Percentiles rank a stretch among this genome's conserved stretches.
phyloP scores from a whole-genome alignment of 2,797 vertebrate genomes.

The Halcyon chelicuti region DNA sequence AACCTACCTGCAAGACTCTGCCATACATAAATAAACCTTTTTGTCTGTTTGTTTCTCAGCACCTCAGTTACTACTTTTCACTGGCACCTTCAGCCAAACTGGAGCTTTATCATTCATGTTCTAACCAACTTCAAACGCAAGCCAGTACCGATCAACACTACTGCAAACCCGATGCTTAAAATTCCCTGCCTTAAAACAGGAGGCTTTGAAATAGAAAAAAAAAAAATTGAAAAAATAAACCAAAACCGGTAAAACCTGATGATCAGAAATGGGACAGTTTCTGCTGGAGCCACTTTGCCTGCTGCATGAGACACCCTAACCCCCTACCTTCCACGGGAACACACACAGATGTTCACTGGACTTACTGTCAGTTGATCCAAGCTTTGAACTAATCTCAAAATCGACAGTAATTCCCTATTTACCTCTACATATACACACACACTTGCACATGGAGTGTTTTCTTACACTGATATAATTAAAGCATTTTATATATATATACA shows the following conservation, averaged over 20 bases:
- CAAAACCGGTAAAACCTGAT: not conserved
- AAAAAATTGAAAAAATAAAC: not conserved
- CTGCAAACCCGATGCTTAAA: not conserved
- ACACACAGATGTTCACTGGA: no score
- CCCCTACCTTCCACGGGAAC: fast-evolving
- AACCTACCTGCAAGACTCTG: not conserved
- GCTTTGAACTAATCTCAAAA: not conserved
- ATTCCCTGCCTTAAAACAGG: not conserved
- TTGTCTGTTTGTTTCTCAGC: not conserved
- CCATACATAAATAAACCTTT: not conserved
- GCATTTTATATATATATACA: not conserved
- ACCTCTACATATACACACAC: not conserved
- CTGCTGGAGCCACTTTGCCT: not conserved
- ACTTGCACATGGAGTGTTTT: fast-evolving
- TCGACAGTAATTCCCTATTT: not conserved
- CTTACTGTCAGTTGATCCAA: not conserved
- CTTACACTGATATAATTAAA: not conserved
- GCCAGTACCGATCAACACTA: not conserved
- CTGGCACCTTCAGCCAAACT: not conserved
- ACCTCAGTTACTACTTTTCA: not conserved
- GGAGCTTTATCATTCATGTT: not conserved
- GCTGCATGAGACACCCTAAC: not conserved
- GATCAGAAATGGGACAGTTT: not conserved
- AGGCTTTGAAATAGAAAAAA: not conserved
- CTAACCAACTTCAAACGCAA: not conserved